A percentile compares a stretch with the other conserved stretches of the same genome.
These are phyloP conservation scores for Amphipyra berbera DNA, from an alignment of 2,888 invertebrate species.

Conservation along the genomic window DNA sequence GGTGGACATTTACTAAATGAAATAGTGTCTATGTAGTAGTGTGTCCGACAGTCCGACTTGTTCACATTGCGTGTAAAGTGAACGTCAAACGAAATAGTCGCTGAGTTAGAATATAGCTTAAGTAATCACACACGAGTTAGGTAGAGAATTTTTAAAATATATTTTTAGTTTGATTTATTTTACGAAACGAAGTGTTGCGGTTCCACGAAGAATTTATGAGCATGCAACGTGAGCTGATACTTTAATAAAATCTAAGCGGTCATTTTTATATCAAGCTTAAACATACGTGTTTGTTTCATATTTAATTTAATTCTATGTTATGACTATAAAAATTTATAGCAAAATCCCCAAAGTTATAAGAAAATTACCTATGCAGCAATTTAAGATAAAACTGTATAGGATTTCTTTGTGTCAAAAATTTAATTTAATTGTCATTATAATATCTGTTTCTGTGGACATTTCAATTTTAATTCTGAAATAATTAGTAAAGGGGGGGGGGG, in stretches of 20 bases:
- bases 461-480: too few relatives aligned
- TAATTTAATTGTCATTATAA: too few relatives aligned
- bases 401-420: too few relatives aligned
- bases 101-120: conserved; percentile 14
- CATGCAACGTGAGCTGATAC: conserved; percentile 17
- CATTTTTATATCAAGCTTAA: conserved; percentile 9
- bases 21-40: conserved; percentile 9
- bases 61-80: conserved; percentile 35
- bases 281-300: not conserved
- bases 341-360: too few relatives aligned
- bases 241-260: conserved; percentile 20
- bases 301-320: too few relatives aligned
- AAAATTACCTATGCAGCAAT: too few relatives aligned
- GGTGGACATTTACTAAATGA: conserved; percentile 40
- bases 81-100: conserved; percentile 25
- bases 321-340: too few relatives aligned
- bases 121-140: conserved; percentile 20
- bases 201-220: conserved; percentile 9
- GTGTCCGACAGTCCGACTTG: conserved; percentile 7
- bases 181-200: conserved; percentile 12
- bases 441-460: too few relatives aligned
- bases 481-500: too few relatives aligned
- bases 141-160: conserved; percentile 21
- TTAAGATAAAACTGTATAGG: too few relatives aligned
- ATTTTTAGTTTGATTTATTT: conserved; percentile 14